phyloP scores from a whole-genome alignment of 1,140 invertebrate genomes.

The Amphibalanus amphitrite region DNA sequence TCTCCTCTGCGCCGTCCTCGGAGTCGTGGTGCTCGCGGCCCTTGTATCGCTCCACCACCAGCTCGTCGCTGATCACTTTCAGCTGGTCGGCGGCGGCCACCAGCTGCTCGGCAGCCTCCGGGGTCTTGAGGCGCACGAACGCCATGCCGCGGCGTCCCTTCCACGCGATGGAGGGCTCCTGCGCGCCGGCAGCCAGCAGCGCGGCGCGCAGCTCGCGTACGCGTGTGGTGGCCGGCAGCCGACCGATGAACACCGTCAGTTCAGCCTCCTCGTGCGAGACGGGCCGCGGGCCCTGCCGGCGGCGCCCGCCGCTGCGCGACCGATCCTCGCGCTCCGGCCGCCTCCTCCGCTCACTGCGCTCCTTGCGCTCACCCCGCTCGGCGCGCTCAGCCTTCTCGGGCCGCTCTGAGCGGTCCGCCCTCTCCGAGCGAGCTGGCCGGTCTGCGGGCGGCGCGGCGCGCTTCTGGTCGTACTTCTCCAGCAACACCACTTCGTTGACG shows the following conservation, averaged over 20 bases:
- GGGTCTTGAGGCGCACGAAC: neutral
- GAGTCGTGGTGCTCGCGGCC: neutral
- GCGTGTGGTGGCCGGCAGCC: conserved; percentile 19
- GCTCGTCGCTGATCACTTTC: neutral
- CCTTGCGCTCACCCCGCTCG: no score
- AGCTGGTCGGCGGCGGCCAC: neutral
- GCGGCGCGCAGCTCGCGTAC: conserved; percentile 44
- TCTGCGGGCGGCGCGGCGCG: no score
- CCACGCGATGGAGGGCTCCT: neutral
- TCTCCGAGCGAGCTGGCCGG: no score
- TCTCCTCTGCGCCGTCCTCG: neutral
- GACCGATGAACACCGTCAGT: neutral
- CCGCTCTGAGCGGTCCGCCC: no score
- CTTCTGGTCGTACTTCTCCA: neutral
- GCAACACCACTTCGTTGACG: neutral
- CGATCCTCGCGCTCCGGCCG: neutral
- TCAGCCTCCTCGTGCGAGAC: neutral
- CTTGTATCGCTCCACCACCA: neutral
- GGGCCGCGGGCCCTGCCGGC: no score
- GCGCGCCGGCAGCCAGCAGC: conserved; percentile 38
- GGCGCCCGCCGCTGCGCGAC: neutral
- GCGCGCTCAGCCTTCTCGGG: no score
- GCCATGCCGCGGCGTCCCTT: conserved; percentile 1
- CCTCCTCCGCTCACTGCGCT: no score
- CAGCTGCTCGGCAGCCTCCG: neutral